Percentiles rank a stretch among this genome's conserved stretches.
Conservation (phyloP, 2,888 invertebrate genomes). For the Dione vanillae region DNA sequence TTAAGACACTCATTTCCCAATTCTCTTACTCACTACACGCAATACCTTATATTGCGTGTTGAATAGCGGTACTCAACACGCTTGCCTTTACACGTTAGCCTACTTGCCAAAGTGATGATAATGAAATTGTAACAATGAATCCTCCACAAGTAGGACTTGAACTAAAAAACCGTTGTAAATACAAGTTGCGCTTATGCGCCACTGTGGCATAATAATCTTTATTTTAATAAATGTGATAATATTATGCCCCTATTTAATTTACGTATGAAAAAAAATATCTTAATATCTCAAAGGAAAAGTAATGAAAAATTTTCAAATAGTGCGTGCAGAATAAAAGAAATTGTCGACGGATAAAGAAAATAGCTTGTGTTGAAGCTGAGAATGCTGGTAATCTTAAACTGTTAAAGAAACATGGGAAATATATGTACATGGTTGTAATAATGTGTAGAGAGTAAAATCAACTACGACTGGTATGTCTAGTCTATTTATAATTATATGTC, state of each 20-base stretch:
- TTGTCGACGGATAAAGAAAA: conserved; percentile 36
- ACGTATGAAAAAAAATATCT: neutral
- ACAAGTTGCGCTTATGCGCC: too few species aligned
- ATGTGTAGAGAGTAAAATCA: neutral
- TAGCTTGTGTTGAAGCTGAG: conserved; percentile 29
- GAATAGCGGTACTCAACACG: too few species aligned
- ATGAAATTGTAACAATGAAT: too few species aligned
- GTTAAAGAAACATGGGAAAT: conserved; percentile 17
- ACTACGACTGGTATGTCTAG: neutral
- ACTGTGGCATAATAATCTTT: too few species aligned
- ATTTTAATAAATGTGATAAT: too few species aligned
- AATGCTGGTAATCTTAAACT: conserved; percentile 6
- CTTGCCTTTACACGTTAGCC: too few species aligned
- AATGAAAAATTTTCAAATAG: conserved; percentile 19
- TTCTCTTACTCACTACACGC: too few species aligned
- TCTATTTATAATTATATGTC: neutral
- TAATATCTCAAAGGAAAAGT: neutral
- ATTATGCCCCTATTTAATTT: neutral
- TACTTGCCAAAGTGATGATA: too few species aligned
- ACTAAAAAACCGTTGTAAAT: too few species aligned
- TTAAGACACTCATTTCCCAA: too few species aligned
- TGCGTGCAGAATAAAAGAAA: conserved; percentile 21
- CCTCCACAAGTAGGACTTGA: too few species aligned
- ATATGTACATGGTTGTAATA: neutral
- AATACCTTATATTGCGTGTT: too few species aligned